Base-by-base conservation (phyloP, 92 coral and sea anemone species). In the Umimayanthus kanabou region DNA sequence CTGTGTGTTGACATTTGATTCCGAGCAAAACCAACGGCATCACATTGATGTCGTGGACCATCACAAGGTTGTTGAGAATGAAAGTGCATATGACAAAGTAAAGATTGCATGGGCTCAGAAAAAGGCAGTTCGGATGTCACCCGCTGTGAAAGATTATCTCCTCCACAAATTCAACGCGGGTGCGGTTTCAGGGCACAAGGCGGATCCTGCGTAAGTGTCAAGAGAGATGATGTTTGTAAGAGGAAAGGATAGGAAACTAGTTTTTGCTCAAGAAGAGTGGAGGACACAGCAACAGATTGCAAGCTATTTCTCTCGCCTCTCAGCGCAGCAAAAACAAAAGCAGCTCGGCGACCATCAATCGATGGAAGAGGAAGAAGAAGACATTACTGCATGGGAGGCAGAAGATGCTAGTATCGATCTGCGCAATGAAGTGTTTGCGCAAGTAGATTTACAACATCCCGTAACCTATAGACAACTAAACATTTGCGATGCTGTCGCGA, bases 1-100 rank as follows among this genome's bases (percentile, higher is more conserved):
- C 72, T 88, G 91, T 73, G 87, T 88, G 45, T 79, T 88, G 47
- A 81, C 91, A 26, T 88, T 88, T 86, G 83, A 88, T 86, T 80
- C 88, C 42, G 64, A 81, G 81, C 82, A 42, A 61, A 86, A 88
- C 18, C 88, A 87, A 33, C 88, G 82, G 72, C 88, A 87, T 25
- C 91, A 88, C 88, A 88, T 89, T 76, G 91, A 89, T 45, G 77
- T 87, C 66, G 88, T 76, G 57, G 79, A 89, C 53, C 91, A 89
- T 45, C 57, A 85, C 37, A 22, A 82, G 80, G 87, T 73, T 28
- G 33, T 28, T 39, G 91, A 89, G 65, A 64, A 71, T 73, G 91
- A 89, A 81, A 82, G 81, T 50, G 84, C 76, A 23, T 89, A 89
- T 42, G 91, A 89, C 70, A 82, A 81, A 25, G 84, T 77, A 42